A percentile compares a stretch with the other conserved stretches of the same genome.
Conservation (phyloP, 1,140 invertebrate genomes). For the Drosophila triauraria region DNA sequence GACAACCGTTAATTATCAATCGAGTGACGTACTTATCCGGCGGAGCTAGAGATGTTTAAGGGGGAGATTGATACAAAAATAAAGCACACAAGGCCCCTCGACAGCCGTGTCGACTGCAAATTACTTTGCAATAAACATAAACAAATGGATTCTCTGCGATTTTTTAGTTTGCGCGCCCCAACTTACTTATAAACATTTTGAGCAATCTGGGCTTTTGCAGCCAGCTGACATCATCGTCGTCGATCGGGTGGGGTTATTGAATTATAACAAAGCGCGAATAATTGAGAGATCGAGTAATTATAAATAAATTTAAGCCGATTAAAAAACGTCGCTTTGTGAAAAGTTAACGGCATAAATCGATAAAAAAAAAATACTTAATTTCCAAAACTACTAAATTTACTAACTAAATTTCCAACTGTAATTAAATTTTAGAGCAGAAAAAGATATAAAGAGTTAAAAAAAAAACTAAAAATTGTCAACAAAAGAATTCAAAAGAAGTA, state of each 20-base stretch:
- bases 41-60: background rate
- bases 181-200: constrained; percentile 64
- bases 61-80: constrained; percentile 31
- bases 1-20: constrained; percentile 70
- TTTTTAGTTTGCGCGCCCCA: constrained; percentile 26
- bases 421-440: background rate
- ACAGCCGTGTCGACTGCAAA: constrained; percentile 32
- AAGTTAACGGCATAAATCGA: constrained; percentile 4
- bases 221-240: constrained; percentile 67
- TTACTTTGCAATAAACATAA: constrained; percentile 73
- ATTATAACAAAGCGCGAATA: constrained; percentile 42
- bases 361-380: background rate
- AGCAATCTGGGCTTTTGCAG: constrained; percentile 37
- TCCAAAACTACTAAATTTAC: too few relatives aligned
- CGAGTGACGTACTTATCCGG: constrained; percentile 66
- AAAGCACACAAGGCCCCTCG: constrained; percentile 14
- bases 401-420: background rate
- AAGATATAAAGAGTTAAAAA: too few relatives aligned
- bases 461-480: background rate
- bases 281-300: constrained; percentile 33
- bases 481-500: too few relatives aligned
- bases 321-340: constrained; percentile 5
- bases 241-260: constrained; percentile 63
- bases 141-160: constrained; percentile 57
- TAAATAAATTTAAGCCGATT: constrained; percentile 43